phyloP scores from a whole-genome alignment of 64 coral and sea anemone species.

The Stichodactyla helianthus region DNA sequence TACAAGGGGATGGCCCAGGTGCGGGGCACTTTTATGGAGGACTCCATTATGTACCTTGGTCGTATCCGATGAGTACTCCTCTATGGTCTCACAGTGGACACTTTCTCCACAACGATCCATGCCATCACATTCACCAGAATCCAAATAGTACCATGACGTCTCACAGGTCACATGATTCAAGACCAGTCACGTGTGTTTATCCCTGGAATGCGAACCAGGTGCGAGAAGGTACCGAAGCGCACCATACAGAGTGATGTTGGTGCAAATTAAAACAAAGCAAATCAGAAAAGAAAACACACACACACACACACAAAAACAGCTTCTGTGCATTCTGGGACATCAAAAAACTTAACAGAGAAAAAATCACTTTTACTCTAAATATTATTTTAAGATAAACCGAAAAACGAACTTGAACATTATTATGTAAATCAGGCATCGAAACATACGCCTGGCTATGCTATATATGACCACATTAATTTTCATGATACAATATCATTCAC shows the following conservation, averaged over 20 bases:
- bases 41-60: conserved; percentile 86
- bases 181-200: conserved; percentile 17
- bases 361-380: no score
- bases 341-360: no score
- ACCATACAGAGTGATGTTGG: neutral
- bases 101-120: conserved; percentile 80
- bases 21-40: conserved; percentile 70
- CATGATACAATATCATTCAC: no score
- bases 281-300: no score
- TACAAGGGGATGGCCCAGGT: conserved; percentile 52
- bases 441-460: no score
- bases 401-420: no score
- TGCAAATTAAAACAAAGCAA: no score
- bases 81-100: conserved; percentile 76
- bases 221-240: neutral
- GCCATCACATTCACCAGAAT: conserved; percentile 52
- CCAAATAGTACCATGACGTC: conserved; percentile 6
- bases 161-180: conserved; percentile 12
- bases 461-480: no score
- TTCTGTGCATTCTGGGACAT: no score
- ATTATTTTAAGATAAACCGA: no score
- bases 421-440: no score
- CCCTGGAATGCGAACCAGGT: conserved; percentile 11
- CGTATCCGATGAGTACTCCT: conserved; percentile 66
- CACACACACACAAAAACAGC: no score